Percentiles rank a stretch among this genome's conserved stretches.
Conservation (phyloP, 1,140 invertebrate genomes). For the Atta texana region DNA sequence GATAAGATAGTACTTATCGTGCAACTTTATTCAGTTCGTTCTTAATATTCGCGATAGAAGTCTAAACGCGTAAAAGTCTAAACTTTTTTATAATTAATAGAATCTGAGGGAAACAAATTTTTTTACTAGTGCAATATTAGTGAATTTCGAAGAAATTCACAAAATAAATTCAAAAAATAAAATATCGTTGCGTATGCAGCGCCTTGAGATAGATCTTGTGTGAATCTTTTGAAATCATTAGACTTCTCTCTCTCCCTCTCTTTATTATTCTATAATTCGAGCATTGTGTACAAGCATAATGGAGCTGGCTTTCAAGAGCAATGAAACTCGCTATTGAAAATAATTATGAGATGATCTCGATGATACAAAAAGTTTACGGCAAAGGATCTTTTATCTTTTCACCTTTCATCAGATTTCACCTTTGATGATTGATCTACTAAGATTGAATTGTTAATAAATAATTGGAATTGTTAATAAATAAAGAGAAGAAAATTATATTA, state of each 20-base stretch:
- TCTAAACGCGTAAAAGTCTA: too few relatives aligned
- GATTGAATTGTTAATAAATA: background rate
- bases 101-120: background rate
- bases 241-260: slow-evolving; percentile 5
- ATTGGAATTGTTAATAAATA: slow-evolving; percentile 5
- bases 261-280: slow-evolving; percentile 65
- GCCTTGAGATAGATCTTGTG: slow-evolving; percentile 46
- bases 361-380: slow-evolving; percentile 72
- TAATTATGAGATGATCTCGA: slow-evolving; percentile 72
- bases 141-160: background rate
- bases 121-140: background rate
- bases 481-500: background rate
- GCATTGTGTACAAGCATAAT: slow-evolving; percentile 71
- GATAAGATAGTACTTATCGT: slow-evolving; percentile 72
- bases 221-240: slow-evolving; percentile 72
- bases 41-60: slow-evolving; percentile 38
- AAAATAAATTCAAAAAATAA: slow-evolving; percentile 22
- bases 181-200: background rate
- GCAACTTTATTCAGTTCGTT: slow-evolving; percentile 41
- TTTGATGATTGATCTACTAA: slow-evolving; percentile 42
- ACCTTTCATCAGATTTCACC: slow-evolving; percentile 22
- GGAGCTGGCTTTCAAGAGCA: slow-evolving; percentile 70
- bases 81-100: slow-evolving; percentile 14
- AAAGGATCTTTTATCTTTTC: slow-evolving; percentile 39
- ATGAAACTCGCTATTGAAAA: slow-evolving; percentile 71